Conservation (phyloP, 2,113 vertebrate genomes). For the Lethenteron camtschaticum region DNA sequence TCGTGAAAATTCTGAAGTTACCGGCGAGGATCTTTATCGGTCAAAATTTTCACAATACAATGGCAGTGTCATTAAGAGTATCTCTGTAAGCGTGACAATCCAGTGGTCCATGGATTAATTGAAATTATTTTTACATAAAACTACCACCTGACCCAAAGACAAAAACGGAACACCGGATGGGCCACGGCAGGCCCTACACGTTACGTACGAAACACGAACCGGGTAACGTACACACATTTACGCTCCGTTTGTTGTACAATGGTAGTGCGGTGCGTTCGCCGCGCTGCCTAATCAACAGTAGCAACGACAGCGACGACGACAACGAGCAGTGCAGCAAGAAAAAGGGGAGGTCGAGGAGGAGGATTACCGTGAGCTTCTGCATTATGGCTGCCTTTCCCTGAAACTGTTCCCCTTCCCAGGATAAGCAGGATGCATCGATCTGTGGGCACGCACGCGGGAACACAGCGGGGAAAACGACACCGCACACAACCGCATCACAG, state of each 20-base stretch:
- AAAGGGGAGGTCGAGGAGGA: not conserved
- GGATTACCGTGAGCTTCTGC: slow-evolving; percentile 78
- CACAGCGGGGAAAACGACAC: too few relatives aligned
- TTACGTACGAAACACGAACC: not conserved
- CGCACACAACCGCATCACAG: too few relatives aligned
- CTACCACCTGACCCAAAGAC: too few relatives aligned
- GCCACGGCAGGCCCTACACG: not conserved
- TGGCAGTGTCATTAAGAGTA: too few relatives aligned
- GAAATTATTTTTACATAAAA: too few relatives aligned
- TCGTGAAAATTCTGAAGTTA: too few relatives aligned
- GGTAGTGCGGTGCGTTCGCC: not conserved
- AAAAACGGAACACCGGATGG: too few relatives aligned
- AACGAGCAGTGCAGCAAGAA: not conserved
- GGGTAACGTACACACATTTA: not conserved
- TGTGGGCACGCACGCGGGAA: slow-evolving; percentile 14
- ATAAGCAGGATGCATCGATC: slow-evolving; percentile 93
- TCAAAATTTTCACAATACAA: too few relatives aligned
- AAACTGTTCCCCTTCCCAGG: slow-evolving; percentile 93
- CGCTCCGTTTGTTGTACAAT: not conserved
- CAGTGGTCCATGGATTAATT: too few relatives aligned
- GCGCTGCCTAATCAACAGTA: not conserved
- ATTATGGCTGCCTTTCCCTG: slow-evolving; percentile 90
- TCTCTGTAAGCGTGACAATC: too few relatives aligned
- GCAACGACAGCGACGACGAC: not conserved
- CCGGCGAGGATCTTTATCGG: too few relatives aligned